A percentile compares a stretch with the other conserved stretches of the same genome.
Evolutionary conservation across 2,113 vertebrate genomes (phyloP).

Genomic region (Lepus europaeus): DNA sequence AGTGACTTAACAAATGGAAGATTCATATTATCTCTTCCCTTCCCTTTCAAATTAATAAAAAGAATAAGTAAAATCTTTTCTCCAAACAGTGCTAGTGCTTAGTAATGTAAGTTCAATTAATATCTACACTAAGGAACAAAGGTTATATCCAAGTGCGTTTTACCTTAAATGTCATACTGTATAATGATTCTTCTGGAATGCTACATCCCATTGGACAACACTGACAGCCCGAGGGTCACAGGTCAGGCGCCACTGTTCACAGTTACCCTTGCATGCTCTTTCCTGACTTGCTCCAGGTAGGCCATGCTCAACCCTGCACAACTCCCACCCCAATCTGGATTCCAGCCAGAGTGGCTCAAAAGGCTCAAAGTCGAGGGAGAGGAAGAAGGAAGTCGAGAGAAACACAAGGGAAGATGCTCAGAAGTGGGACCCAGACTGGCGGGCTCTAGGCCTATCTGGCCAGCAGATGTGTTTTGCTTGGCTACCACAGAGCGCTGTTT

Average conservation of each 20-base stretch:
- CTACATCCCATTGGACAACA: background rate
- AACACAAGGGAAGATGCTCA: background rate
- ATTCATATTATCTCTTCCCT: too few species aligned
- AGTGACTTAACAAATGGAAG: too few species aligned
- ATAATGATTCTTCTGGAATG: background rate
- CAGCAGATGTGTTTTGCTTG: conserved; percentile 60
- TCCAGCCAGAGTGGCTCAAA: background rate
- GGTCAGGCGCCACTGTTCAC: background rate
- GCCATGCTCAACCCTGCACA: background rate
- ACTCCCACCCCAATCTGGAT: background rate
- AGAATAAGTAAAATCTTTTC: background rate
- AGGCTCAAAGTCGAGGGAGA: background rate
- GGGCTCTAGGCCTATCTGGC: background rate
- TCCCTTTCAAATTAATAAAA: too few species aligned
- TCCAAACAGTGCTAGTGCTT: background rate
- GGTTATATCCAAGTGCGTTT: background rate
- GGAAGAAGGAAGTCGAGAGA: conserved; percentile 16
- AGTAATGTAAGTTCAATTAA: background rate
- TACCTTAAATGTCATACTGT: background rate
- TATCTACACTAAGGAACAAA: background rate
- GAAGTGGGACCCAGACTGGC: background rate
- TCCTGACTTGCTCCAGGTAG: background rate
- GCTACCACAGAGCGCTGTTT: background rate
- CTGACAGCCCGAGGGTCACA: background rate
- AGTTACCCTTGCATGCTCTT: background rate